phyloP scores from a whole-genome alignment of 2,797 vertebrate species.

The Dromococcyx pavoninus region DNA sequence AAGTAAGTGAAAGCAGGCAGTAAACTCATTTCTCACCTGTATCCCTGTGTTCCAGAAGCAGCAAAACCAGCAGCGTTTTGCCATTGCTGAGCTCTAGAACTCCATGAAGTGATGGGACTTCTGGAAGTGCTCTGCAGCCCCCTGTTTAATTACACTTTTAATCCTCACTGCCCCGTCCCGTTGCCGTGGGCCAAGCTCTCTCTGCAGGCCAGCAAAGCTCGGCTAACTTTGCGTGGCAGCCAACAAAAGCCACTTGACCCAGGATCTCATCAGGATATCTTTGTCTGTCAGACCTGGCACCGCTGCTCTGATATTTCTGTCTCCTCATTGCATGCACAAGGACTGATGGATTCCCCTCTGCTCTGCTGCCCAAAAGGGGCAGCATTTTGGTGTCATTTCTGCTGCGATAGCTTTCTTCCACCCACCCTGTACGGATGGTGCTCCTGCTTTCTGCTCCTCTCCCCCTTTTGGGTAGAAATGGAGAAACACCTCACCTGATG shows the following conservation, averaged over 20 bases:
- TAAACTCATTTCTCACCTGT: not conserved
- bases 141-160: not conserved
- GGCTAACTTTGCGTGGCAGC: not conserved
- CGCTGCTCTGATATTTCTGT: not conserved
- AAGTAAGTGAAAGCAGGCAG: not conserved
- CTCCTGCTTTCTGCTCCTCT: not conserved
- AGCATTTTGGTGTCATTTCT: not conserved
- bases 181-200: not conserved
- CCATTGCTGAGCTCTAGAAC: not conserved
- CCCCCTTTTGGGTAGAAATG: not conserved
- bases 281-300: constrained; percentile 12
- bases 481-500: not conserved
- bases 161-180: not conserved
- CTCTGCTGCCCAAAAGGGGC: not conserved
- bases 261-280: not conserved
- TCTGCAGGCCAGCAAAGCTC: not conserved
- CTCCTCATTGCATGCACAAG: not conserved
- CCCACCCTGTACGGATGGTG: not conserved
- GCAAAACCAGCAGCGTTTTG: not conserved
- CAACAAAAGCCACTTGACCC: constrained; percentile 31
- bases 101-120: not conserved
- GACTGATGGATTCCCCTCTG: not conserved
- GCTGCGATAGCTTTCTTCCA: not conserved
- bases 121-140: constrained; percentile 46
- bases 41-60: not conserved